These are phyloP conservation scores for Caenorhabditis sp. DNA, from an alignment of 2,888 invertebrate species.

Conservation along the genomic window DNA sequence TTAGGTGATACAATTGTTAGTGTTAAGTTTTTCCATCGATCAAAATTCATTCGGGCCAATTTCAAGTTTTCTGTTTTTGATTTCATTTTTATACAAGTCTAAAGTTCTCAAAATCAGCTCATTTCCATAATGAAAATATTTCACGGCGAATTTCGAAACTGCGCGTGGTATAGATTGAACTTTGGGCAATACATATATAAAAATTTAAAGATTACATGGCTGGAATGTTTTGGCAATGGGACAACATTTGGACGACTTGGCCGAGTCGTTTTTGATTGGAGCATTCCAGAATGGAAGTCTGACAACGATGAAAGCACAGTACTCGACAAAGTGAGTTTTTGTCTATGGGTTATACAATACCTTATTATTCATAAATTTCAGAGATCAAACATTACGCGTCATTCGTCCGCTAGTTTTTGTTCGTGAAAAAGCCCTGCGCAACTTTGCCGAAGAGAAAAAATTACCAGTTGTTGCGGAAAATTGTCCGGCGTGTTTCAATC, in stretches of 20 bases:
- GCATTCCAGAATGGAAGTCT: conserved; percentile 84
- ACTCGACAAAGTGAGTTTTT: conserved; percentile 78
- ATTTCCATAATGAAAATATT: no score
- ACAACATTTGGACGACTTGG: conserved; percentile 85
- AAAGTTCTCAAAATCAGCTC: no score
- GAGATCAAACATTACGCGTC: conserved; percentile 83
- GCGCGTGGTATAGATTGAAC: no score
- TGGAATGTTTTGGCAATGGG: conserved; percentile 89
- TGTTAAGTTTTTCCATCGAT: no score
- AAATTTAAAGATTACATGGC: conserved; percentile 75
- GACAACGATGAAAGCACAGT: conserved; percentile 82
- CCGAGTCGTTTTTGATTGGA: conserved; percentile 81
- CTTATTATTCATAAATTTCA: conserved; percentile 71
- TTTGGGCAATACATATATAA: no score
- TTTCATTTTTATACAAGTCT: no score
- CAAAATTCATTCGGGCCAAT: no score
- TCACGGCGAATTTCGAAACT: no score
- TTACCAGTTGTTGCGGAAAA: conserved; percentile 80
- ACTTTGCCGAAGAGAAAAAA: conserved; percentile 80
- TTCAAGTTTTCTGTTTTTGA: no score
- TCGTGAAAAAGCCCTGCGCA: conserved; percentile 80
- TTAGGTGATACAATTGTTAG: no score
- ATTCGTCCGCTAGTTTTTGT: conserved; percentile 88
- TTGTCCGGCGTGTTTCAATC: conserved; percentile 74
- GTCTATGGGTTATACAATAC: not conserved